Conservation (phyloP, 1,140 invertebrate genomes). For the Brachionus calyciflorus region DNA sequence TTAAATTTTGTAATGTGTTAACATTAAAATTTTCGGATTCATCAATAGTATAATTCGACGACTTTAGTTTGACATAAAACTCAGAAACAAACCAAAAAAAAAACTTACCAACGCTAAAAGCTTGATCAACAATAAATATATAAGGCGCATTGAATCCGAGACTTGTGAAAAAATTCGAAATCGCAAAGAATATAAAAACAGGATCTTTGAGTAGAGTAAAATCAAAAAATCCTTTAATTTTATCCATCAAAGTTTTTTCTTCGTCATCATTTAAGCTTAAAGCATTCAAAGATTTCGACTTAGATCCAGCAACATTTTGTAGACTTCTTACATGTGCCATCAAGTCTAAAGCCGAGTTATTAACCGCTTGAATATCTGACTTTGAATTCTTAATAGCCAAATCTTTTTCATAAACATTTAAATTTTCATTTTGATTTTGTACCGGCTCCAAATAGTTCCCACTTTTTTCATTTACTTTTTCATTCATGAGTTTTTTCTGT, state of each 20-base stretch:
- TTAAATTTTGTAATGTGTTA: no score
- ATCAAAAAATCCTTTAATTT: constrained; percentile 80
- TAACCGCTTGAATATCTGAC: background rate
- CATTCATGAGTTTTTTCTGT: background rate
- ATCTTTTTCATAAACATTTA: background rate
- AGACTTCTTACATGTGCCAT: constrained; percentile 36
- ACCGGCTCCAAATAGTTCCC: background rate
- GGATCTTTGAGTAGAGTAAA: constrained; percentile 76
- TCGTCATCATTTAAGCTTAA: background rate
- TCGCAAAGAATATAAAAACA: constrained; percentile 81
- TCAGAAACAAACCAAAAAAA: no score
- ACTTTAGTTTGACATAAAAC: no score
- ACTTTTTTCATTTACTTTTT: constrained; percentile 7
- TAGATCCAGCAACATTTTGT: constrained; percentile 1
- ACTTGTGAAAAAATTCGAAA: constrained; percentile 91
- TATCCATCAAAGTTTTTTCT: constrained; percentile 16
- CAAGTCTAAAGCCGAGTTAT: constrained; percentile 27
- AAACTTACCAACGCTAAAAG: constrained; percentile 49
- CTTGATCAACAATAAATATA: constrained; percentile 71
- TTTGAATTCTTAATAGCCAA: background rate
- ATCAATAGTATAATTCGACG: no score
- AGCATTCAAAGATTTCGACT: background rate
- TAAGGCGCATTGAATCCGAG: constrained; percentile 89
- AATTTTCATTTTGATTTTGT: constrained; percentile 33
- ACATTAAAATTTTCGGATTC: no score